Evolutionary conservation across 2,888 invertebrate genomes (phyloP).

Genomic region (Trachelus stipa): DNA sequence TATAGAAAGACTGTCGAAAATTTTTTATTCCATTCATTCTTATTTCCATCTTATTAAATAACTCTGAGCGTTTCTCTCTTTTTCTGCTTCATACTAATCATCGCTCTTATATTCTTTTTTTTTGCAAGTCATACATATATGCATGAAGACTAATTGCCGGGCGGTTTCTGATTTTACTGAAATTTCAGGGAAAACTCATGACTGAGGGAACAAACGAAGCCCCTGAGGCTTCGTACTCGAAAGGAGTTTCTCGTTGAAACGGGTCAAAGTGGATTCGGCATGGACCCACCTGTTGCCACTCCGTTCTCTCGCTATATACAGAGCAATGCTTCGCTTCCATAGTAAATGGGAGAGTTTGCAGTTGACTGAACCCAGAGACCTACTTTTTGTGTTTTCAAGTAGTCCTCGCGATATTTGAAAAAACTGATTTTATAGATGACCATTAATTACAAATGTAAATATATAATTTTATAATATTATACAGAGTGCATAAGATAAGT

Average conservation of each 20-base stretch:
- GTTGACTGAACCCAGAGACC: not conserved
- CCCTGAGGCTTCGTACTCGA: constrained; percentile 21
- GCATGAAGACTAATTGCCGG: not conserved
- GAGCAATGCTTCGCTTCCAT: not conserved
- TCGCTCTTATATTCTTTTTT: not conserved
- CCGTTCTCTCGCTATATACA: constrained; percentile 27
- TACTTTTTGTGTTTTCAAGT: not conserved
- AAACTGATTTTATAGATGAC: not conserved
- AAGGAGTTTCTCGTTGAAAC: constrained; percentile 43
- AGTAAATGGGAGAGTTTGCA: not conserved
- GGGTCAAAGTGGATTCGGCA: constrained; percentile 50
- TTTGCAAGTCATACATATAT: not conserved
- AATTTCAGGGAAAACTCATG: not conserved
- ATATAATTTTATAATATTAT: not conserved
- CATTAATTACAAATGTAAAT: not conserved
- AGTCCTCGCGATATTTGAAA: not conserved
- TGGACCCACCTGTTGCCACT: constrained; percentile 54
- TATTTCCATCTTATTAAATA: not conserved
- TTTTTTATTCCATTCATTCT: not conserved
- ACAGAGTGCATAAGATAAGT: too few species aligned
- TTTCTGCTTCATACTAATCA: not conserved
- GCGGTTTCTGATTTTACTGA: not conserved
- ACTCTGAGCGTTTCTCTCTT: not conserved
- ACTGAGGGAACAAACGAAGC: not conserved
- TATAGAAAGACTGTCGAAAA: not conserved